These are phyloP conservation scores for Lasaia peninsularis DNA, from an alignment of 1,140 invertebrate species.

Conservation along the genomic window DNA sequence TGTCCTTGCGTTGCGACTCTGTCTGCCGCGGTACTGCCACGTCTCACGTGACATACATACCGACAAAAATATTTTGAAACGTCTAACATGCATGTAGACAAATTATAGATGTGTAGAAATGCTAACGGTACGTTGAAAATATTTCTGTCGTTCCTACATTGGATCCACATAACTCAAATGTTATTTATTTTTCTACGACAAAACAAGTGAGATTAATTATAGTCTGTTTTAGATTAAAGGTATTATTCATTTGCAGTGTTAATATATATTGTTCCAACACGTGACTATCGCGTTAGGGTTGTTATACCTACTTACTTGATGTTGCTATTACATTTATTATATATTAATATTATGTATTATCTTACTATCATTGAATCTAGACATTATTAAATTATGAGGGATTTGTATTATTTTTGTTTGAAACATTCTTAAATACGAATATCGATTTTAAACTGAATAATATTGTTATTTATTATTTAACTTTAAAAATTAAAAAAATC, in stretches of 20 bases:
- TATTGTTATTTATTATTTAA: too few species aligned
- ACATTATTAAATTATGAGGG: too few species aligned
- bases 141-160: neutral
- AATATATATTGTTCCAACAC: neutral
- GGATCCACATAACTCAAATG: slow-evolving; percentile 3
- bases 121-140: neutral
- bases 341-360: too few species aligned
- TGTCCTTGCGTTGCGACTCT: slow-evolving; percentile 31
- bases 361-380: too few species aligned
- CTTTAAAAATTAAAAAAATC: too few species aligned
- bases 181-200: neutral
- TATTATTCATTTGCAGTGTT: neutral
- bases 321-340: too few species aligned
- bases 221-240: neutral
- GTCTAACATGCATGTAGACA: slow-evolving; percentile 10
- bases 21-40: slow-evolving; percentile 19
- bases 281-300: too few species aligned
- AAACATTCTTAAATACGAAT: too few species aligned
- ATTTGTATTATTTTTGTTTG: too few species aligned
- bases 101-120: slow-evolving; percentile 9
- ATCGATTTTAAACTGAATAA: too few species aligned
- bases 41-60: slow-evolving; percentile 14
- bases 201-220: slow-evolving; percentile 11
- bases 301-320: too few species aligned
- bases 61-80: slow-evolving; percentile 4